Base-by-base conservation (phyloP, 2,113 vertebrate species). In the Bostrychus sinensis region DNA sequence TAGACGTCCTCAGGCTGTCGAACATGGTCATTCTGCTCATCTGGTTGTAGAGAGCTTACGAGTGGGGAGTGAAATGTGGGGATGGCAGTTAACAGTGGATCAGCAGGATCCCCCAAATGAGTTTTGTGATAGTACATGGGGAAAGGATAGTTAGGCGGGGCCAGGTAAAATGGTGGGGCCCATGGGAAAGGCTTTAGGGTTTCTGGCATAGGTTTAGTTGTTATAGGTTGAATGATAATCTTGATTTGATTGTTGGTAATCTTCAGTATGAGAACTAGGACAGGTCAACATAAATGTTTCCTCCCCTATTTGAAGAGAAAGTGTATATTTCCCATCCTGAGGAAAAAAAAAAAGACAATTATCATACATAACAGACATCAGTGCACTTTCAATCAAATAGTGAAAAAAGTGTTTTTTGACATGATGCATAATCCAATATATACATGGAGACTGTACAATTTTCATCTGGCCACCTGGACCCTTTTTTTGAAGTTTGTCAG, bases 131-230 rank as follows among this genome's bases (percentile, higher is more conserved):
- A 22, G 37, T 65, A 36, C 6, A 76, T 78, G 2, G 88, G 88
- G 13, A 85, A 81, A 5, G 86, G 88, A 20, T 88, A 82, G 66
- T 68, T 64, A 10, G 56, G 86, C 0, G 85, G 88, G 14, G 88
- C 85, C 54, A 88, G 72, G 76, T 80, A 86, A 42, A 85, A 83
- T 23, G 85, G 86, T 25, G 77, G 75, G 14, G 23, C 61, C 78
- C 76, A 85, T 1, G n/a, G 65, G 28, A 66, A 50, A 32, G 75
- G 10, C 20, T 54, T 23, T 9, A 38, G 36, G 36, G 42, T 36
- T 4, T 58, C 46, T 5, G 68, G 12, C 1, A 20, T 7, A 1
- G 23, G 54, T 16, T 53, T 19, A 0, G 45, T 8, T 32, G 1
- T 6, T 11, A 37, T 48, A n/a, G 26, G 20, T 3, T 14, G 30